Base-by-base conservation (phyloP, 2,113 vertebrate species). In the Callopanchax toddi region DNA sequence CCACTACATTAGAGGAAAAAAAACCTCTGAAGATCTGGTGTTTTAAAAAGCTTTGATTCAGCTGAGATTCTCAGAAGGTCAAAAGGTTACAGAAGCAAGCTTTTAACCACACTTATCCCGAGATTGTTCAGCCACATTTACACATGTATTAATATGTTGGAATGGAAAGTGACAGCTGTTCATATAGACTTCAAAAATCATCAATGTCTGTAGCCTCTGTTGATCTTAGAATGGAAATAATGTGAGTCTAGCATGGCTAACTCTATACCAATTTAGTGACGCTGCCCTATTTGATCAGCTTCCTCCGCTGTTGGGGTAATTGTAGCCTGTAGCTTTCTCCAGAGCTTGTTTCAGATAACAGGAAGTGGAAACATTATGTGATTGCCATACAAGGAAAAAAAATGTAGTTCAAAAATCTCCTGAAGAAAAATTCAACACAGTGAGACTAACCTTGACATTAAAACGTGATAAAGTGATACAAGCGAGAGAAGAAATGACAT, bases 401-500 rank as follows among this genome's bases (percentile, higher is more conserved):
- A 12, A 40, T 40, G 23, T 46, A 39, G n/a, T 44, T 21, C 5
- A 49, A 48, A 45, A 39, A 52, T 23, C 29, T 49, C 18, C 55
- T 49, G 10, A 51, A 11, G 18, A 36, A 45, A 40, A 45, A 40
- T n/a, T 54, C 53, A 52, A 74, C 46, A 52, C 50, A 67, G 15
- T 34, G 26, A 67, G 36, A 16, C 39, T 56, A 57, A 53, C 25
- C 22, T 40, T 5, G 29, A 69, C 46, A 58, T 67, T 67, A 42
- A n/a, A n/a, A 53, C 0, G 21, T 18, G 15, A 60, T 16, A 23
- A 40, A 66, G 36, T 51, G 18, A 59, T 34, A 44, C 2, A 20
- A 25, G 25, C 12, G 50, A 34, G 22, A 20, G 18, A 56, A 63
- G 39, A 32, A 54, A 56, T 49, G 34, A 43, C 43, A 34, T 63